These are phyloP conservation scores for Willisornis vidua DNA, from an alignment of 2,113 vertebrate genomes.

Conservation along the genomic window DNA sequence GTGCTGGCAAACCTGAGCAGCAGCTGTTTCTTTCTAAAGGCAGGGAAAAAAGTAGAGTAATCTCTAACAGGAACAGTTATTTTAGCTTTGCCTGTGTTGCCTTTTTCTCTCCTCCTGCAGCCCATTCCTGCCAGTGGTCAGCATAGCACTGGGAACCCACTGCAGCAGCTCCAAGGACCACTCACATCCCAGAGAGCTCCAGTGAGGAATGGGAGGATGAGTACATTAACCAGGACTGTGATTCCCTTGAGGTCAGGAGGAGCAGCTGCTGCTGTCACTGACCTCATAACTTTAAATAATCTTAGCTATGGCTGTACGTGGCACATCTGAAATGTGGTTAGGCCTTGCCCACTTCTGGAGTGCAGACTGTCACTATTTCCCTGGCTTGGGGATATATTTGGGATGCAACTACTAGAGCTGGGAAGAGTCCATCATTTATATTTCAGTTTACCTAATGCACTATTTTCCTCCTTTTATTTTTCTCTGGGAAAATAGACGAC, in stretches of 20 bases:
- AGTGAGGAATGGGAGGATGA: background rate
- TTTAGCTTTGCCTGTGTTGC: background rate
- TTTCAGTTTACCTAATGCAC: background rate
- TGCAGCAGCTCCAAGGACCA: background rate
- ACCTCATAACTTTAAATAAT: slow-evolving; percentile 39
- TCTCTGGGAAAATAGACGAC: background rate
- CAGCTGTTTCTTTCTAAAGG: slow-evolving; percentile 42
- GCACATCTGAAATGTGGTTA: slow-evolving; percentile 17
- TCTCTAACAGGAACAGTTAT: background rate
- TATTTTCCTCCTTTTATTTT: background rate
- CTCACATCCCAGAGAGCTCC: background rate
- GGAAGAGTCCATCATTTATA: background rate
- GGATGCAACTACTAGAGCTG: background rate
- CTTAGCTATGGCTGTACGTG: background rate
- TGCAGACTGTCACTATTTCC: background rate
- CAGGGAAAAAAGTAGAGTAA: background rate
- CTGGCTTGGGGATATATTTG: background rate
- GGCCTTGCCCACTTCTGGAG: background rate
- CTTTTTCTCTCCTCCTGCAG: background rate
- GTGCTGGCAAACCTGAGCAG: slow-evolving; percentile 46
- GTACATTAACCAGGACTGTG: background rate
- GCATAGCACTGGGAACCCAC: background rate
- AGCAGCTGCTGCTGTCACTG: slow-evolving; percentile 66
- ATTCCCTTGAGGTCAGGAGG: slow-evolving; percentile 22
- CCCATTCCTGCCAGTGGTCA: background rate